These are phyloP conservation scores for Cyprinodon brontotheroides DNA, from an alignment of 2,113 vertebrate genomes.

Conservation along the genomic window DNA sequence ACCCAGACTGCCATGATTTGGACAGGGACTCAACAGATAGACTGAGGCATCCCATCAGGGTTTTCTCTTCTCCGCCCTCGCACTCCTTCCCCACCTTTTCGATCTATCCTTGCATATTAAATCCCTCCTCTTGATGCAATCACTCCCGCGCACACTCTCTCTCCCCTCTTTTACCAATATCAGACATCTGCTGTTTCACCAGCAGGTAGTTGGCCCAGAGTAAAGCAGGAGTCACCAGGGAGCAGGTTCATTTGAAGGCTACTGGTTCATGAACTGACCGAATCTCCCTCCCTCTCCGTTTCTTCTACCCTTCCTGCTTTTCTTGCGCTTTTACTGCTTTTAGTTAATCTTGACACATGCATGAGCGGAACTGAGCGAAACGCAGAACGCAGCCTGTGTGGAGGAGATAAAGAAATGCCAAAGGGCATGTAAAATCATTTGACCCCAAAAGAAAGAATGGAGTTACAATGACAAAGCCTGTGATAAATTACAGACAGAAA, in stretches of 20 bases:
- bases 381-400: slow-evolving; percentile 43
- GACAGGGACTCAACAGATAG: slow-evolving; percentile 49
- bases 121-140: slow-evolving; percentile 59
- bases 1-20: slow-evolving; percentile 28
- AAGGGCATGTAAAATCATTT: slow-evolving; percentile 63
- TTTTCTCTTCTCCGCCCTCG: slow-evolving; percentile 43
- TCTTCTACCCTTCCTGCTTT: slow-evolving; percentile 10
- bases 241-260: slow-evolving; percentile 73
- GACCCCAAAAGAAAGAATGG: slow-evolving; percentile 65
- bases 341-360: slow-evolving; percentile 39
- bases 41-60: slow-evolving; percentile 53
- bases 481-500: slow-evolving; percentile 49
- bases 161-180: slow-evolving; percentile 34
- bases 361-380: slow-evolving; percentile 30
- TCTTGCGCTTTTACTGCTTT: not conserved
- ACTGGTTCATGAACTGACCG: slow-evolving; percentile 63
- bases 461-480: slow-evolving; percentile 57
- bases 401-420: slow-evolving; percentile 68
- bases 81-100: slow-evolving; percentile 33
- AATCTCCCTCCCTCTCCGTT: slow-evolving; percentile 7
- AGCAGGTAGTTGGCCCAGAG: slow-evolving; percentile 74
- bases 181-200: slow-evolving; percentile 73
- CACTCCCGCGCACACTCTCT: slow-evolving; percentile 30
- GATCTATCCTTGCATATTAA: slow-evolving; percentile 61
- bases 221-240: slow-evolving; percentile 66